These are phyloP conservation scores for Anagyrus pseudococci DNA, from an alignment of 2,888 invertebrate species.

Conservation along the genomic window DNA sequence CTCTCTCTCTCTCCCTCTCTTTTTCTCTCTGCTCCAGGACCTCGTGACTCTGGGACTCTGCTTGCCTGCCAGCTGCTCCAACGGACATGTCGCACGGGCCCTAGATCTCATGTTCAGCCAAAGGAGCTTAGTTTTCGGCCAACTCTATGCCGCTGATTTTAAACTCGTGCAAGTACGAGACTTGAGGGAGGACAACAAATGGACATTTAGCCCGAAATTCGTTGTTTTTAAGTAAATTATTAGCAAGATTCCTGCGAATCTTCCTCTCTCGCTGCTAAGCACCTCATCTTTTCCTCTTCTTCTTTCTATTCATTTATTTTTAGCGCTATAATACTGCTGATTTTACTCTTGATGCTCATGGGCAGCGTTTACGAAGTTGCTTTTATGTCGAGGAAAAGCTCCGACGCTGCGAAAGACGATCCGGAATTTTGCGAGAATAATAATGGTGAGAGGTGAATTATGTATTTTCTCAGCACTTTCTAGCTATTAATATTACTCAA, in stretches of 20 bases:
- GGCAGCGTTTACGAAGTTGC: constrained; percentile 58
- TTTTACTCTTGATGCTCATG: constrained; percentile 48
- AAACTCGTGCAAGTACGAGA: constrained; percentile 53
- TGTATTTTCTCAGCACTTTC: no score
- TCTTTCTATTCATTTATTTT: no score
- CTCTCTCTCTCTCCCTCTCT: no score
- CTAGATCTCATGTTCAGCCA: constrained; percentile 53
- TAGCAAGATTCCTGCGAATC: no score
- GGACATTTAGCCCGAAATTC: constrained; percentile 53
- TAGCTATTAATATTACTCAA: no score
- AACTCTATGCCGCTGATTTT: constrained; percentile 57
- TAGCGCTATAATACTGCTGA: constrained; percentile 46
- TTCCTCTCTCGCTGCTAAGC: no score
- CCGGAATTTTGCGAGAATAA: constrained; percentile 40
- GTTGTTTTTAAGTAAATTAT: constrained; percentile 59
- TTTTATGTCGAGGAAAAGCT: constrained; percentile 47
- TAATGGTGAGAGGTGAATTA: constrained; percentile 36
- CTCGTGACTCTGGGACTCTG: constrained; percentile 66
- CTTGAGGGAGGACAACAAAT: constrained; percentile 50
- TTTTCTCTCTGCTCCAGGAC: no score
- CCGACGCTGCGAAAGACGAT: constrained; percentile 25
- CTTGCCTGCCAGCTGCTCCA: constrained; percentile 63
- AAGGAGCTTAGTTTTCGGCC: constrained; percentile 52
- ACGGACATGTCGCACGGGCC: constrained; percentile 53
- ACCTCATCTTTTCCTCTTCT: no score